Conservation (phyloP, 2,888 invertebrate species). For the Tenthredo notha region DNA sequence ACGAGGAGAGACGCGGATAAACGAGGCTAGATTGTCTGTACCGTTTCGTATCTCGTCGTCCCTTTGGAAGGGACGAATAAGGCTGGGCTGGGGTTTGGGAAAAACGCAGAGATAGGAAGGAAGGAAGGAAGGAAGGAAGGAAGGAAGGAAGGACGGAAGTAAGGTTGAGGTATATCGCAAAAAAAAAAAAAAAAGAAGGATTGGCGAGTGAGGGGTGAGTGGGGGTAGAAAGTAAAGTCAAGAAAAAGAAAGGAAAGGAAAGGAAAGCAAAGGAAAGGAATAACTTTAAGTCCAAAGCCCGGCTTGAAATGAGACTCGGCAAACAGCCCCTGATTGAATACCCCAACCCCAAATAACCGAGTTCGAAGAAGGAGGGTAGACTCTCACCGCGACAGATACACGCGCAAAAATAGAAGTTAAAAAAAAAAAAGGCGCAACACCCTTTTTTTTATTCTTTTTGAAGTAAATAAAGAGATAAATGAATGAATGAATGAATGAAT, state of each 20-base stretch:
- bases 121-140: not conserved
- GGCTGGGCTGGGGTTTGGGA: conserved; percentile 46
- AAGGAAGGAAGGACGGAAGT: too few species aligned
- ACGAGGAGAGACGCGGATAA: conserved; percentile 46
- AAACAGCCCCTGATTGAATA: conserved; percentile 51
- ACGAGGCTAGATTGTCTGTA: conserved; percentile 49
- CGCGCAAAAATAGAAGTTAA: not conserved
- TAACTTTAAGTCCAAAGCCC: conserved; percentile 36
- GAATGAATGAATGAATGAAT: not conserved
- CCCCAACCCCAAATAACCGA: conserved; percentile 20
- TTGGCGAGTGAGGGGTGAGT: not conserved
- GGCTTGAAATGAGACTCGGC: conserved; percentile 52
- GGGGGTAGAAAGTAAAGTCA: conserved; percentile 13
- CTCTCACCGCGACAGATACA: not conserved
- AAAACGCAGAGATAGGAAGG: conserved; percentile 10
- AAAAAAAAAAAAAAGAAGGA: conserved; percentile 25
- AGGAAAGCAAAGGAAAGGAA: conserved; percentile 18
- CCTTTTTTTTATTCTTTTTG: not conserved
- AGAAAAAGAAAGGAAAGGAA: not conserved
- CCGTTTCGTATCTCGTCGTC: conserved; percentile 58
- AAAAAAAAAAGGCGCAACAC: not conserved
- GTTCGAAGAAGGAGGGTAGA: not conserved
- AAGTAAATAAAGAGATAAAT: not conserved
- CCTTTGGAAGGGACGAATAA: conserved; percentile 58
- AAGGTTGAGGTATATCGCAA: conserved; percentile 19